phyloP scores from a whole-genome alignment of 2,113 vertebrate species.

The Stictonetta naevosa region DNA sequence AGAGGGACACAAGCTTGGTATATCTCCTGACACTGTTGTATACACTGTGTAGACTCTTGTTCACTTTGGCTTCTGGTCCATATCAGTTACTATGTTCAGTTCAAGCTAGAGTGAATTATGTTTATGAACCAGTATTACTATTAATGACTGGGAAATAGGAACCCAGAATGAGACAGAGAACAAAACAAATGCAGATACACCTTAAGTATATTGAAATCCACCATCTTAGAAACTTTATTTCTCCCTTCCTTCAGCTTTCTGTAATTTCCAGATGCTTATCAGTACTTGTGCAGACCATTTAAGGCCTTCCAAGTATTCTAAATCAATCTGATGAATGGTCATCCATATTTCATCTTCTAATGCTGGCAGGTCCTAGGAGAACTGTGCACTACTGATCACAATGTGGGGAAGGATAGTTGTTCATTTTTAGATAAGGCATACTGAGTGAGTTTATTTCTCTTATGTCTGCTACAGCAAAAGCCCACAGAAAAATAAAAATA shows the following conservation, averaged over 20 bases:
- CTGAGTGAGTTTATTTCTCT: not conserved
- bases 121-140: not conserved
- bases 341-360: not conserved
- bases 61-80: not conserved
- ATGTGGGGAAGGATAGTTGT: not conserved
- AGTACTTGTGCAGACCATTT: not conserved
- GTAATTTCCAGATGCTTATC: not conserved
- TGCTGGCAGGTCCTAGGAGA: not conserved
- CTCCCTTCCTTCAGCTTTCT: not conserved
- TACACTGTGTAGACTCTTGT: not conserved
- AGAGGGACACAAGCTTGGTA: accelerated
- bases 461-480: not conserved
- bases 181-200: not conserved
- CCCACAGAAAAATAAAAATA: not conserved
- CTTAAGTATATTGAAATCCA: not conserved
- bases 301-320: not conserved
- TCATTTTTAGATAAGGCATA: not conserved
- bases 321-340: not conserved
- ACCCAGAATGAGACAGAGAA: not conserved
- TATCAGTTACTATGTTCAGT: not conserved
- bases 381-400: not conserved
- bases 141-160: not conserved
- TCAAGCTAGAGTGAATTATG: not conserved
- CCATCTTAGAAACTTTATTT: not conserved
- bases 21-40: accelerated